A percentile compares a stretch with the other conserved stretches of the same genome.
phyloP scores from a whole-genome alignment of 2,888 invertebrate species.

The Drosophila aldrichi region DNA sequence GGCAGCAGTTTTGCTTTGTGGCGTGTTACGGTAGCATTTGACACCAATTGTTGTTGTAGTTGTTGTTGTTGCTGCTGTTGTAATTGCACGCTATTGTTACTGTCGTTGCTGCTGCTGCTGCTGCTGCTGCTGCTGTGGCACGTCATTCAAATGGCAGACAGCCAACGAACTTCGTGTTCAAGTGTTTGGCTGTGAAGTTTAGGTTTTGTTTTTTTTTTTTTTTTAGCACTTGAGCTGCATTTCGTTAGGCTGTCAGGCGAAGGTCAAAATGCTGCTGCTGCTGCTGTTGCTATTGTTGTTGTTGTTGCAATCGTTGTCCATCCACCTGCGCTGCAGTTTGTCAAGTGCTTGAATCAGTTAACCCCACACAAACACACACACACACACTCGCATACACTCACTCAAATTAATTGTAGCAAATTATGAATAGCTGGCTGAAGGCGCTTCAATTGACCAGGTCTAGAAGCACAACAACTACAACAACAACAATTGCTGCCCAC shows the following conservation, averaged over 20 bases:
- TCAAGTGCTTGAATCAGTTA: conserved; percentile 61
- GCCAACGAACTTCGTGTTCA: conserved; percentile 78
- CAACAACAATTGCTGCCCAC: conserved; percentile 47
- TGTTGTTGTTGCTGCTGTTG: conserved; percentile 66
- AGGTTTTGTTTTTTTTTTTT: not conserved
- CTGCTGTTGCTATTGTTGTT: conserved; percentile 7
- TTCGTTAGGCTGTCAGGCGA: conserved; percentile 62
- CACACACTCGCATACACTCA: conserved; percentile 10
- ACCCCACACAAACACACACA: conserved; percentile 7
- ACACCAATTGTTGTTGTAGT: conserved; percentile 73
- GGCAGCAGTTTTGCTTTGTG: conserved; percentile 39
- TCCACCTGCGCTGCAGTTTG: conserved; percentile 66
- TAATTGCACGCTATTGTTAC: conserved; percentile 71
- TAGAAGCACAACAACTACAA: conserved; percentile 8
- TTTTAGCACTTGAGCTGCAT: conserved; percentile 53
- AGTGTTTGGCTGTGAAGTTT: conserved; percentile 61
- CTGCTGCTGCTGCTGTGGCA: conserved; percentile 64
- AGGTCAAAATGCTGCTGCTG: conserved; percentile 67
- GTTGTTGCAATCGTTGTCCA: conserved; percentile 24
- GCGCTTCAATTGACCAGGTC: conserved; percentile 36
- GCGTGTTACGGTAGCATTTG: conserved; percentile 76
- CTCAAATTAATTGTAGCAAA: conserved; percentile 56
- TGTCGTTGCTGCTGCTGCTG: conserved; percentile 16
- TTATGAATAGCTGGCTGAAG: conserved; percentile 47
- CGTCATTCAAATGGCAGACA: conserved; percentile 82